Conservation (phyloP, 2,113 vertebrate species). For the Rhinichthys klamathensis region DNA sequence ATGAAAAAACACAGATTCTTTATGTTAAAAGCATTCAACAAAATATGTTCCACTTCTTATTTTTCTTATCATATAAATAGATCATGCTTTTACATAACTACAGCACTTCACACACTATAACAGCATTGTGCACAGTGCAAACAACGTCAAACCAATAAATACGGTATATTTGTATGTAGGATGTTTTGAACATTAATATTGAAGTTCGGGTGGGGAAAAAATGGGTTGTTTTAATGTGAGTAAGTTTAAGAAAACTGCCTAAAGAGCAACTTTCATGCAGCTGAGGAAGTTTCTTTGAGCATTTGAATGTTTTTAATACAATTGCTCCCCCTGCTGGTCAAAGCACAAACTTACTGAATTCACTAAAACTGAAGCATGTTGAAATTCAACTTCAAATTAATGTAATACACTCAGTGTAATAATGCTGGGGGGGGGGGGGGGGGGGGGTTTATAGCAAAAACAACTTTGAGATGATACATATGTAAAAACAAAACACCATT, state of each 20-base stretch:
- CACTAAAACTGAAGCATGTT: not conserved
- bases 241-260: not conserved
- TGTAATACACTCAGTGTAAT: not conserved
- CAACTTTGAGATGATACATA: no score
- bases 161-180: not conserved
- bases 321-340: conserved; percentile 39
- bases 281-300: not conserved
- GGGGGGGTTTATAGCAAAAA: not conserved
- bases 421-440: not conserved
- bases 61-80: not conserved
- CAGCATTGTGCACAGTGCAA: not conserved
- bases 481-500: no score
- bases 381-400: not conserved
- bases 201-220: not conserved
- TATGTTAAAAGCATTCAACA: not conserved
- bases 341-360: not conserved
- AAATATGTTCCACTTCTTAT: not conserved
- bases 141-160: not conserved
- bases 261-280: not conserved
- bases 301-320: conserved; percentile 2
- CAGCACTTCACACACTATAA: not conserved
- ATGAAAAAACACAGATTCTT: not conserved
- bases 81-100: not conserved
- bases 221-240: not conserved
- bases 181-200: not conserved